These are phyloP conservation scores for Ypsolopha sequella DNA, from an alignment of 2,888 invertebrate genomes.

Conservation along the genomic window DNA sequence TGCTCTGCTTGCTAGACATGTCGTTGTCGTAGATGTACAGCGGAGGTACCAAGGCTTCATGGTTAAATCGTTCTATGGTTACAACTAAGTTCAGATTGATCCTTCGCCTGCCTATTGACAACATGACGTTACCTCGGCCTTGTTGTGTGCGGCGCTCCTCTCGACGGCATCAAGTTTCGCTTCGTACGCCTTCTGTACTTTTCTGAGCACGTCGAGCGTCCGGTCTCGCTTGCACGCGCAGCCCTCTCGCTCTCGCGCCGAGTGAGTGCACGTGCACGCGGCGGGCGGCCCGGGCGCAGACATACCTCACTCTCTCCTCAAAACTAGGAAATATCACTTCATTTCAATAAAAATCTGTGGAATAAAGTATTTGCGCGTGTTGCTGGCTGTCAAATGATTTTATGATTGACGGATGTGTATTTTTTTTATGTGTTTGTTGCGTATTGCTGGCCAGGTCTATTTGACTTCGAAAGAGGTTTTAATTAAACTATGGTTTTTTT, in stretches of 20 bases:
- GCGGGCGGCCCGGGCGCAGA: background rate
- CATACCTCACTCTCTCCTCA: background rate
- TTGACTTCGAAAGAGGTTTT: too few species aligned
- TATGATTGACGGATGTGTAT: too few species aligned
- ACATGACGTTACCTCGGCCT: slow-evolving; percentile 27
- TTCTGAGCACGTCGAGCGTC: slow-evolving; percentile 62
- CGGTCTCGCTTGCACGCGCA: slow-evolving; percentile 24
- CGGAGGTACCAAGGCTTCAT: too few species aligned
- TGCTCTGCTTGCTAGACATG: too few species aligned
- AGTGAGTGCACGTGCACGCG: background rate
- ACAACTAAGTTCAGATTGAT: background rate
- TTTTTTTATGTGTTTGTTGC: too few species aligned
- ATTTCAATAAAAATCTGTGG: background rate
- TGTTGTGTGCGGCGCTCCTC: slow-evolving; percentile 32
- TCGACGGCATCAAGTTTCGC: slow-evolving; percentile 72
- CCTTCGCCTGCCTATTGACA: background rate
- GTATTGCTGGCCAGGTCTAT: too few species aligned
- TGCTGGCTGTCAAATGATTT: too few species aligned
- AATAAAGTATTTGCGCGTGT: too few species aligned
- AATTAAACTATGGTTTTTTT: too few species aligned
- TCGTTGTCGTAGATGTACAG: too few species aligned
- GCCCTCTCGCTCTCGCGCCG: slow-evolving; percentile 21
- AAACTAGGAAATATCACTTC: background rate
- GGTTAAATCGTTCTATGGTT: too few species aligned
- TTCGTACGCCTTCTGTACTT: slow-evolving; percentile 75